A percentile compares a stretch with the other conserved stretches of the same genome.
These are phyloP conservation scores for Lepus europaeus DNA, from an alignment of 2,113 vertebrate genomes.

Conservation along the genomic window DNA sequence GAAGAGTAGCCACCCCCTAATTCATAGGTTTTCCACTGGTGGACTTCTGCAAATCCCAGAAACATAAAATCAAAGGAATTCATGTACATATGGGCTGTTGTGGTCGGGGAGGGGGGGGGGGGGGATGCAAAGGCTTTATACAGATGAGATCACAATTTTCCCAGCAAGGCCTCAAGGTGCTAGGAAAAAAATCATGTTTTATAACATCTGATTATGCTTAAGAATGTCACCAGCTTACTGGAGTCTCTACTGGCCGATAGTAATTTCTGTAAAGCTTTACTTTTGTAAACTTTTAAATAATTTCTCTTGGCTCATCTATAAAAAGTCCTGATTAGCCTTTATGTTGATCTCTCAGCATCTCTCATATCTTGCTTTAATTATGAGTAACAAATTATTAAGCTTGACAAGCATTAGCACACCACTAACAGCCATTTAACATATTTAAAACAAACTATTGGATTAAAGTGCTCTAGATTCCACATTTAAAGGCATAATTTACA, in stretches of 20 bases:
- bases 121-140: background rate
- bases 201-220: background rate
- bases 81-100: background rate
- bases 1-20: background rate
- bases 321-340: background rate
- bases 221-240: background rate
- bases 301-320: background rate
- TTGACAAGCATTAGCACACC: background rate
- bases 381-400: background rate
- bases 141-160: background rate
- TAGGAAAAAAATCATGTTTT: background rate
- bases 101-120: background rate
- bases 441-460: background rate
- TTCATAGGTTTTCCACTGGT: background rate
- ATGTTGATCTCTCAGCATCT: background rate
- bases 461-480: background rate
- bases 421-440: background rate
- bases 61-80: background rate
- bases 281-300: background rate
- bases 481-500: conserved; percentile 1
- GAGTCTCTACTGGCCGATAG: background rate
- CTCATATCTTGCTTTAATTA: background rate
- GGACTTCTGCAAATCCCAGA: background rate
- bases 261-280: background rate
- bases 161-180: background rate